These are phyloP conservation scores for Malurus melanocephalus DNA, from an alignment of 2,113 vertebrate genomes.

Conservation along the genomic window DNA sequence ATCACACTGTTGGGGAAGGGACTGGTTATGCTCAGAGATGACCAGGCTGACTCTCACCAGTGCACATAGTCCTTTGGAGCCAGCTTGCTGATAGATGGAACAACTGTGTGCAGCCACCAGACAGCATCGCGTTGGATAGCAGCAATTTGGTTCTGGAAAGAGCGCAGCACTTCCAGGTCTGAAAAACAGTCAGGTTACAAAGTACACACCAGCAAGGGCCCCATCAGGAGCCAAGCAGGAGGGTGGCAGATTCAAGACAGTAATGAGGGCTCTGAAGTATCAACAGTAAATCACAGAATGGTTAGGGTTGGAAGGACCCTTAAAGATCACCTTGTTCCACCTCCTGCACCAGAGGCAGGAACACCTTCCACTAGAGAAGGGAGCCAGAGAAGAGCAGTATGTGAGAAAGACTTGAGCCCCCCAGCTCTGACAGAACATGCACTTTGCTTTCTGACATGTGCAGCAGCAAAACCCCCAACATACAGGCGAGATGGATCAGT, in stretches of 20 bases:
- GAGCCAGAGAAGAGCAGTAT: background rate
- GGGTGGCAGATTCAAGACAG: background rate
- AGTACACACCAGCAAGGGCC: background rate
- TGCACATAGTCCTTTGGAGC: slow-evolving; percentile 94
- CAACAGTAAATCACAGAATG: background rate
- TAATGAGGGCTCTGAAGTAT: background rate
- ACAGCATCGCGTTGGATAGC: slow-evolving; percentile 94
- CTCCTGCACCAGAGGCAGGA: background rate
- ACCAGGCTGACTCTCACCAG: slow-evolving; percentile 74
- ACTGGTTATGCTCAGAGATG: background rate
- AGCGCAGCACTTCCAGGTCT: slow-evolving; percentile 91
- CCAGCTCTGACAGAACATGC: background rate
- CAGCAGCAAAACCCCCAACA: background rate
- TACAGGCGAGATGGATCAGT: rapidly evolving
- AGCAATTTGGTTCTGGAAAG: slow-evolving; percentile 96
- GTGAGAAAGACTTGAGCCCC: no score
- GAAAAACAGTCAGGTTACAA: slow-evolving; percentile 19
- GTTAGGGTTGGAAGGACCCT: background rate
- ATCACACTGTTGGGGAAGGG: background rate
- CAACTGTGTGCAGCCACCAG: slow-evolving; percentile 96
- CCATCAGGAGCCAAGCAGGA: background rate
- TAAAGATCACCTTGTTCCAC: background rate
- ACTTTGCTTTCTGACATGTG: rapidly evolving
- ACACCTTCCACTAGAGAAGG: background rate
- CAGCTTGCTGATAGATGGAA: slow-evolving; percentile 93